A percentile compares a stretch with the other conserved stretches of the same genome.
These are phyloP conservation scores for Rhagoletis pomonella DNA, from an alignment of 1,140 invertebrate species.

Conservation along the genomic window DNA sequence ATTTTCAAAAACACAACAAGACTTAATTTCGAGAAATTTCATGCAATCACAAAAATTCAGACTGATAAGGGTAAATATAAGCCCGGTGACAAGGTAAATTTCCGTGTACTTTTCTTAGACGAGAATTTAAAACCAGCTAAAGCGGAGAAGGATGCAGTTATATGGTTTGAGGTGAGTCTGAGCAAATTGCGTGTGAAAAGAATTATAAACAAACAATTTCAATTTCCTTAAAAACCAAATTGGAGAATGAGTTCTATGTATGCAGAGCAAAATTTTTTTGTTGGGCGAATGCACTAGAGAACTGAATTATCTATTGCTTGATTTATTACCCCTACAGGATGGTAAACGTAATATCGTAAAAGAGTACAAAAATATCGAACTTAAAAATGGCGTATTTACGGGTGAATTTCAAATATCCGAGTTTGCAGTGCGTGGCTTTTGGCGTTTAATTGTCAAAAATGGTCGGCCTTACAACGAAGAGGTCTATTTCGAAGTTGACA, in stretches of 20 bases:
- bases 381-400: constrained; percentile 76
- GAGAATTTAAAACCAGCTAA: constrained; percentile 76
- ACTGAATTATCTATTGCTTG: background rate
- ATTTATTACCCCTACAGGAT: constrained; percentile 22
- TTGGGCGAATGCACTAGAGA: background rate
- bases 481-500: constrained; percentile 77
- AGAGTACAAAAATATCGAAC: constrained; percentile 12
- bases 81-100: constrained; percentile 86
- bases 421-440: constrained; percentile 89
- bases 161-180: constrained; percentile 54
- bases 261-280: background rate
- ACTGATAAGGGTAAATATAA: constrained; percentile 95
- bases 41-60: constrained; percentile 78
- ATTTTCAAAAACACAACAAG: constrained; percentile 8
- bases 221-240: constrained; percentile 73
- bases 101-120: constrained; percentile 86
- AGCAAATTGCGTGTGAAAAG: background rate
- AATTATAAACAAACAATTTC: too few relatives aligned
- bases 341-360: constrained; percentile 3
- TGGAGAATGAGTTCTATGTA: too few relatives aligned
- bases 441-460: constrained; percentile 78
- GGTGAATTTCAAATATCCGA: constrained; percentile 84
- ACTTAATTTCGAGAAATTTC: background rate
- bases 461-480: constrained; percentile 57
- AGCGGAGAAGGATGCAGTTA: constrained; percentile 83